phyloP scores from a whole-genome alignment of 2,888 invertebrate species.

The Torymus auratus region DNA sequence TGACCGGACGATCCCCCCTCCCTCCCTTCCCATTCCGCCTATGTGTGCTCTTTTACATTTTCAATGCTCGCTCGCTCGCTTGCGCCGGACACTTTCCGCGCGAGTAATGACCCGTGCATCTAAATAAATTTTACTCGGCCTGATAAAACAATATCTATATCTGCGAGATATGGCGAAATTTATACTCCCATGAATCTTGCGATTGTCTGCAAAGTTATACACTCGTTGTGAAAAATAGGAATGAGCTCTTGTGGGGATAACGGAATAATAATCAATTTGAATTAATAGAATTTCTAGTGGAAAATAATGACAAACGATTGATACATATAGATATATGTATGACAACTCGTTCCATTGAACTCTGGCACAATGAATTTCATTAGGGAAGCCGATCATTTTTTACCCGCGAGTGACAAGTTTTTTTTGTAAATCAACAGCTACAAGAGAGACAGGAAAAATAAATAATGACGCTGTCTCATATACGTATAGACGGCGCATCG shows the following conservation, averaged over 20 bases:
- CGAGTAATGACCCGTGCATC: not conserved
- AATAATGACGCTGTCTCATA: conserved; percentile 25
- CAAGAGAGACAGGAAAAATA: conserved; percentile 11
- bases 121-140: not conserved
- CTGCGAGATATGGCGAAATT: not conserved
- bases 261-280: too few relatives aligned
- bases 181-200: not conserved
- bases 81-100: not conserved
- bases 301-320: too few relatives aligned
- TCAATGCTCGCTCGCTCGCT: conserved; percentile 16
- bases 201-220: not conserved
- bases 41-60: conserved; percentile 15
- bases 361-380: too few relatives aligned
- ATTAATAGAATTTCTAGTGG: too few relatives aligned
- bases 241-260: not conserved
- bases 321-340: too few relatives aligned
- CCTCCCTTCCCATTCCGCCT: not conserved
- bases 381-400: not conserved
- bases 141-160: conserved; percentile 5
- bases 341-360: too few relatives aligned
- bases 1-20: not conserved
- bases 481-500: not conserved
- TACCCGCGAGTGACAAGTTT: not conserved
- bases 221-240: not conserved
- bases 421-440: conserved; percentile 8